Percentiles rank a stretch among this genome's conserved stretches.
phyloP scores from a whole-genome alignment of 2,797 vertebrate species.

The Liasis olivaceus region DNA sequence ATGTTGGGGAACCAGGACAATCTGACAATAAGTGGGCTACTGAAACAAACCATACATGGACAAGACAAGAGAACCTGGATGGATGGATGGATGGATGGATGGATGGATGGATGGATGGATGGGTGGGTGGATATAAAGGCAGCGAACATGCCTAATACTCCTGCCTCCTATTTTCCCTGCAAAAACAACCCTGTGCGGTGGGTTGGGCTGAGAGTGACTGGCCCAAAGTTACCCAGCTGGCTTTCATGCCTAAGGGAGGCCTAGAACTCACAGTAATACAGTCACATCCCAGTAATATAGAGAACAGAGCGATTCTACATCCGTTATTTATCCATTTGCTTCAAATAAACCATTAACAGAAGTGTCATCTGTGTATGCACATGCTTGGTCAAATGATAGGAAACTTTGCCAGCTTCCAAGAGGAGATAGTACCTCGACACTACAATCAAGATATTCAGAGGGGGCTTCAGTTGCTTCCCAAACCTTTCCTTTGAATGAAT shows the following conservation, averaged over 20 bases:
- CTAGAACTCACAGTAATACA: not conserved
- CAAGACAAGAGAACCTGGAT: too few species aligned
- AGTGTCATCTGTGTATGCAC: not conserved
- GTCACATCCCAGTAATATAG: not conserved
- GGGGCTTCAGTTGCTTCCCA: not conserved
- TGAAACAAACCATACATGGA: too few species aligned
- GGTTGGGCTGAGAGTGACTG: too few species aligned
- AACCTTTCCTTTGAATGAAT: not conserved
- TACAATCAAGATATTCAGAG: not conserved
- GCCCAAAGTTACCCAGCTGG: not conserved
- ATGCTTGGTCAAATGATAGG: not conserved
- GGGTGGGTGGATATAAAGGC: not conserved
- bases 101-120: too few species aligned
- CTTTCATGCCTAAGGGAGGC: not conserved
- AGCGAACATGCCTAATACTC: not conserved
- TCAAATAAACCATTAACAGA: not conserved
- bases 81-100: too few species aligned
- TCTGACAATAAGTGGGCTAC: too few species aligned
- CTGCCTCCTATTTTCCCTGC: not conserved
- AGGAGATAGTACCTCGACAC: not conserved
- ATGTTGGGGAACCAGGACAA: too few species aligned
- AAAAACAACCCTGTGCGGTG: not conserved
- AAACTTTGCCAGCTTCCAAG: not conserved
- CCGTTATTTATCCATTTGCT: not conserved
- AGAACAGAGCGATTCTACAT: not conserved